Evolutionary conservation across 2,113 vertebrate genomes (phyloP).

Genomic region (Phyllostomus discolor): DNA sequence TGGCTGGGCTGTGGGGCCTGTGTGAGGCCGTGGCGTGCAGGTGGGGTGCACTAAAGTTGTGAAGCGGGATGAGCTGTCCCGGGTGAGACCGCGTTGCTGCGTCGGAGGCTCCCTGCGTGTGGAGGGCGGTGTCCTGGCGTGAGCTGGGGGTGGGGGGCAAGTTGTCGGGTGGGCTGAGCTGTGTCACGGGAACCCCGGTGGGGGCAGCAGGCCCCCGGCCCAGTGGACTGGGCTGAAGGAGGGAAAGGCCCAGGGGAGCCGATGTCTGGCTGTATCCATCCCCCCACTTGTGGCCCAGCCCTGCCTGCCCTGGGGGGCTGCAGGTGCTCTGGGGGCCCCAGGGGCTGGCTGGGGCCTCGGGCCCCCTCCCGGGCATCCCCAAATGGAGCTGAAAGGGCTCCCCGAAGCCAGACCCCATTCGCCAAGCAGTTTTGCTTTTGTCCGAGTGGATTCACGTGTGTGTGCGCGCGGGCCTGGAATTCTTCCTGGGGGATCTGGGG

Average conservation of each 20-base stretch:
- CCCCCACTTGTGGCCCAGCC: background rate
- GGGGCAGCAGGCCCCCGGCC: background rate
- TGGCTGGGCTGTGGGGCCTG: background rate
- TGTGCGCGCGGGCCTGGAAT: slow-evolving; percentile 19
- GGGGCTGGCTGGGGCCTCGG: background rate
- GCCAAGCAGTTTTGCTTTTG: slow-evolving; percentile 29
- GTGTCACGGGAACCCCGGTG: background rate
- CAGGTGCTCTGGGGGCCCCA: background rate
- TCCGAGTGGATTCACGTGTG: slow-evolving; percentile 23
- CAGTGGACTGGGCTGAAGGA: background rate
- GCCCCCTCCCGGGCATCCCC: background rate
- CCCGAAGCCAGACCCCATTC: background rate
- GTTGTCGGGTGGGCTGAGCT: background rate
- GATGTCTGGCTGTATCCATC: background rate
- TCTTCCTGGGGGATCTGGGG: slow-evolving; percentile 31
- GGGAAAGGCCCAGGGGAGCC: background rate
- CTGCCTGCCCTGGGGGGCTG: background rate
- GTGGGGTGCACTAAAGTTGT: background rate
- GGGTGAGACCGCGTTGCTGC: background rate
- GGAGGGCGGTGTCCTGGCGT: background rate
- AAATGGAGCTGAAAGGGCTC: background rate
- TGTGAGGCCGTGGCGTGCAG: background rate
- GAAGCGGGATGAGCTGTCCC: background rate
- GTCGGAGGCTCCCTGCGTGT: background rate
- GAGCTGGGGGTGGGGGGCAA: background rate